Base-by-base conservation (phyloP, 2,113 vertebrate species). In the Fulmarus glacialis region DNA sequence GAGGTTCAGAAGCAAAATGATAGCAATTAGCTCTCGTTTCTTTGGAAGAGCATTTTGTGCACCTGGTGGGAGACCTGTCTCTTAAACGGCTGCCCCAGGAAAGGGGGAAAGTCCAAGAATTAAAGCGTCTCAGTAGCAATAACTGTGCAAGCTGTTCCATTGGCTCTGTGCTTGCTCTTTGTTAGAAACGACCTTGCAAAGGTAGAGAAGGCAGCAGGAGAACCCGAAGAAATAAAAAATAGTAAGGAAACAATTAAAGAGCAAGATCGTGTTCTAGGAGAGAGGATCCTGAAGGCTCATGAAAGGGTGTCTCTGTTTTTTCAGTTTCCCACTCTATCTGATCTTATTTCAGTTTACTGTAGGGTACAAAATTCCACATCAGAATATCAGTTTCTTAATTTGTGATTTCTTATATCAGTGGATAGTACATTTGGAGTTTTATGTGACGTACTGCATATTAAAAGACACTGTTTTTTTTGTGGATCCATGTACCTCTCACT, bases 141-240 rank as follows among this genome's bases (percentile, higher is more conserved):
- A 86, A 93, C 55, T 23, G 48, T 15, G 12, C 97, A 97, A 97
- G 93, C 94, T 97, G 93, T 93, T 97, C 83, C 63, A 26, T 87
- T 97, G 93, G 93, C 97, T 94, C 59, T 0, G 0, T 53, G 63
- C 67, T 81, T 24, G 64, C 45, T 83, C 74, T 92, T 82, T 92
- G 48, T 90, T 86, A 83, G 48, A 55, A 8, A 82, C 0, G 6
- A 90, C 80, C 88, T 90, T 79, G 53, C 45, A 67, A 52, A 80
- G 21, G 34, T 38, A 29, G 42, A 87, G 59, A 55, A 87, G 58
- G 53, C 60, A 79, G 64, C 48, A 53, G 43, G 23, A 73, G 48
- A 74, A 62, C 36, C 42, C 15, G 0, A 53, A 77, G 47, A 64
- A 62, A 78, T 38, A 24, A 66, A 63, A 94, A 55, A 12, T 3